A percentile compares a stretch with the other conserved stretches of the same genome.
These are phyloP conservation scores for Synanthedon formicaeformis DNA, from an alignment of 2,888 invertebrate species.

Conservation along the genomic window DNA sequence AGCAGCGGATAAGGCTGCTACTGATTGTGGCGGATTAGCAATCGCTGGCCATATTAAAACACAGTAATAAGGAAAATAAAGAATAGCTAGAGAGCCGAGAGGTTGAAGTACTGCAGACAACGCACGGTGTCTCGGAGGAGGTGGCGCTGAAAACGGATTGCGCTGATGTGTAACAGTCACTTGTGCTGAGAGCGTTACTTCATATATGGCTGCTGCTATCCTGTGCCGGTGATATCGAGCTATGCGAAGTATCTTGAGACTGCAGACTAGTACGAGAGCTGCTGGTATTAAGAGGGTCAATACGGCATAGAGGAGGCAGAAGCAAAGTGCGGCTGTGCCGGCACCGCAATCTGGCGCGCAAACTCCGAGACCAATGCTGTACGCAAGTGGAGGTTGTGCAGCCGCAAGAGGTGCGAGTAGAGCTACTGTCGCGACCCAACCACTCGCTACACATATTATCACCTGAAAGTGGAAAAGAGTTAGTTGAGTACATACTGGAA, in stretches of 20 bases:
- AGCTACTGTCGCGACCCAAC: slow-evolving; percentile 75
- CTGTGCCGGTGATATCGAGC: slow-evolving; percentile 83
- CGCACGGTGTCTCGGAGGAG: slow-evolving; percentile 74
- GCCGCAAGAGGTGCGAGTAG: slow-evolving; percentile 75
- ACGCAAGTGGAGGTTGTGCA: slow-evolving; percentile 59
- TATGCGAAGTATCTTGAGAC: slow-evolving; percentile 76
- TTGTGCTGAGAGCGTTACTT: slow-evolving; percentile 86
- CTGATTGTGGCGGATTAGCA: slow-evolving; percentile 37
- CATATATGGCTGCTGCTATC: slow-evolving; percentile 87
- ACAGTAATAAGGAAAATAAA: slow-evolving; percentile 82
- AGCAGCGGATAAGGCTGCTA: slow-evolving; percentile 74
- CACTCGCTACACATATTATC: slow-evolving; percentile 73
- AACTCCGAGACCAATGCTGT: slow-evolving; percentile 65
- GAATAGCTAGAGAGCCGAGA: slow-evolving; percentile 76
- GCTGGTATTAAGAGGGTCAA: slow-evolving; percentile 77
- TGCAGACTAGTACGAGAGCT: slow-evolving; percentile 77
- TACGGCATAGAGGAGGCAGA: slow-evolving; percentile 74
- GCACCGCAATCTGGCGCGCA: slow-evolving; percentile 78
- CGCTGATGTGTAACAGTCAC: slow-evolving; percentile 86
- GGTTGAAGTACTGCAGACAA: slow-evolving; percentile 79
- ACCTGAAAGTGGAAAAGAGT: slow-evolving; percentile 44
- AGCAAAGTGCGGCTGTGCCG: slow-evolving; percentile 71
- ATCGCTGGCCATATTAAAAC: slow-evolving; percentile 76
- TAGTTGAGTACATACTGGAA: no score
- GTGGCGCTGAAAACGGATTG: slow-evolving; percentile 81